Conservation (phyloP, 2,797 vertebrate species). For the Thunnus albacares region DNA sequence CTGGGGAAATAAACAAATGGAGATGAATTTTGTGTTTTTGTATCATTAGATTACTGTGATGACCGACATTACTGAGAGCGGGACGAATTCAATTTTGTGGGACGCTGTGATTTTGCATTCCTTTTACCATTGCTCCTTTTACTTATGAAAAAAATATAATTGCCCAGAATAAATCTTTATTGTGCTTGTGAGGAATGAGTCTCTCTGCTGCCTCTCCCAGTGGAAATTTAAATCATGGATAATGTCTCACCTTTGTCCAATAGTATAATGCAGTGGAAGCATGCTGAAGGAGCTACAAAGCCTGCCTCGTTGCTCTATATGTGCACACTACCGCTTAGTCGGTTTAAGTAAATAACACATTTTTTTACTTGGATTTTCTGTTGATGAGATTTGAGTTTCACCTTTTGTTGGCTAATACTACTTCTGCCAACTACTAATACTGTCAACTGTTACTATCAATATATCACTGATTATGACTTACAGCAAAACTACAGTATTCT, state of each 20-base stretch:
- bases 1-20: constrained; percentile 68
- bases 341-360: constrained; percentile 12
- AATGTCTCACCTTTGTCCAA: constrained; percentile 55
- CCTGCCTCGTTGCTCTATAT: constrained; percentile 4
- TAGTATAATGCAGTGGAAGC: constrained; percentile 23
- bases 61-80: constrained; percentile 59
- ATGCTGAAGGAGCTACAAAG: not conserved
- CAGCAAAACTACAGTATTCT: not conserved
- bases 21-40: constrained; percentile 71
- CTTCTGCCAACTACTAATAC: not conserved
- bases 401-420: not conserved
- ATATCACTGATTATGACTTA: not conserved
- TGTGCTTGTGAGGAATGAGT: constrained; percentile 44
- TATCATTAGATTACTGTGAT: constrained; percentile 74
- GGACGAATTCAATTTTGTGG: constrained; percentile 57
- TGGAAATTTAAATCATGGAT: constrained; percentile 48
- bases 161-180: constrained; percentile 55
- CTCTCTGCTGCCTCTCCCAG: constrained; percentile 22
- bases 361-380: constrained; percentile 5
- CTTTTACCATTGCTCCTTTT: constrained; percentile 44
- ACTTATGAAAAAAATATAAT: constrained; percentile 43
- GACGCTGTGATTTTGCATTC: constrained; percentile 52
- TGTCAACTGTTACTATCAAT: too few relatives aligned
- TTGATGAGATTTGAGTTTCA: not conserved
- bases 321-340: not conserved